Conservation (phyloP, 2,888 invertebrate species). For the Dyspetes luteomarginatus region DNA sequence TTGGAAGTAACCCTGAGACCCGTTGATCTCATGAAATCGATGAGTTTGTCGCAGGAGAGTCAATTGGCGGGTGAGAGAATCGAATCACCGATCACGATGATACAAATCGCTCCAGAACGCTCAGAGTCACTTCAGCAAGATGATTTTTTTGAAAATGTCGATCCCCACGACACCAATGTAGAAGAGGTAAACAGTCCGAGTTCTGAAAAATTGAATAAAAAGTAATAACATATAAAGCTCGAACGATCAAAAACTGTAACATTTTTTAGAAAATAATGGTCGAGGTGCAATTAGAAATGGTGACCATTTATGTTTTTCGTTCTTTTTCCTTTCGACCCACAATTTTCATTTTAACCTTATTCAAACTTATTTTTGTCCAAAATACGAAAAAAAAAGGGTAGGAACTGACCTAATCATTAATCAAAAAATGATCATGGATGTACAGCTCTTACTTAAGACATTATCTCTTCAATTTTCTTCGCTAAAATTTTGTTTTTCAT, state of each 20-base stretch:
- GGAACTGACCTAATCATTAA: too few relatives aligned
- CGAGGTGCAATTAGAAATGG: too few relatives aligned
- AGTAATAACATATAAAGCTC: constrained; percentile 35
- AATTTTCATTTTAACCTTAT: too few relatives aligned
- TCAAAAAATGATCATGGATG: neutral
- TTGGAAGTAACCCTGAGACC: constrained; percentile 63
- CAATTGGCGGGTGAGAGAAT: constrained; percentile 66
- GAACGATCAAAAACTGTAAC: constrained; percentile 58
- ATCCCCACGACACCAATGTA: constrained; percentile 15
- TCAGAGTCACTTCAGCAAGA: constrained; percentile 59
- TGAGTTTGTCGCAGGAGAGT: constrained; percentile 66
- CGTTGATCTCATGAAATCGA: constrained; percentile 61
- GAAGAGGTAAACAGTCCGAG: neutral
- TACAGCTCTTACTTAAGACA: too few relatives aligned
- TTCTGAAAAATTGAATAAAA: constrained; percentile 18
- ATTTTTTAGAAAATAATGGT: neutral
- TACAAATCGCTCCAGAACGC: constrained; percentile 68
- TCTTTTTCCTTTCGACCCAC: too few relatives aligned
- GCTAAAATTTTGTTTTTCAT: too few relatives aligned
- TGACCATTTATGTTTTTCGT: too few relatives aligned
- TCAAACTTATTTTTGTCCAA: too few relatives aligned
- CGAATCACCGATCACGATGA: constrained; percentile 72
- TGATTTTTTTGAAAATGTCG: constrained; percentile 40
- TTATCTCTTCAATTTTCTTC: too few relatives aligned
- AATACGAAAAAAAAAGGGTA: too few relatives aligned